phyloP scores from a whole-genome alignment of 1,140 invertebrate genomes.

The Drosophila ogumai region DNA sequence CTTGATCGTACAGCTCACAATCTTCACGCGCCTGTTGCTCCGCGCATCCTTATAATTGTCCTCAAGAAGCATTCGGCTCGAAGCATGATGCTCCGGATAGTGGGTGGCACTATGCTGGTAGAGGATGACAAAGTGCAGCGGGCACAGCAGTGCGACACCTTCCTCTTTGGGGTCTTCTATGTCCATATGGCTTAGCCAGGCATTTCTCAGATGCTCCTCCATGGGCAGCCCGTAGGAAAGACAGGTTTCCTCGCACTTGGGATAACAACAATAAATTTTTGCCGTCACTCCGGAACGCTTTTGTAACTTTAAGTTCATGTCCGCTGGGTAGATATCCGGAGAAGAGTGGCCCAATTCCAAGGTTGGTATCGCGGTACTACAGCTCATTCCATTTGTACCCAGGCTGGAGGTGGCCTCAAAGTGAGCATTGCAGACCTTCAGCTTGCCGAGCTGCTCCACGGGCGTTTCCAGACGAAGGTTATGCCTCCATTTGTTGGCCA shows the following conservation, averaged over 20 bases:
- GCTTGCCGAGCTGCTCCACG: constrained; percentile 18
- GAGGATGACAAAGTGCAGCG: constrained; percentile 55
- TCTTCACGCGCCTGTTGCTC: constrained; percentile 36
- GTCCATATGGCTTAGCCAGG: constrained; percentile 46
- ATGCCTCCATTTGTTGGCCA: constrained; percentile 63
- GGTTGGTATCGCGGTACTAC: constrained; percentile 55
- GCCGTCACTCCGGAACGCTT: not conserved
- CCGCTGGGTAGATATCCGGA: constrained; percentile 29
- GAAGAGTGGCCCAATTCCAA: constrained; percentile 61
- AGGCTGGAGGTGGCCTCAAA: constrained; percentile 53
- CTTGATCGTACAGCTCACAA: constrained; percentile 54
- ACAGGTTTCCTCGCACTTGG: constrained; percentile 46
- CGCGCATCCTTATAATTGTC: constrained; percentile 42
- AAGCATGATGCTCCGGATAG: constrained; percentile 35
- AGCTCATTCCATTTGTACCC: constrained; percentile 20
- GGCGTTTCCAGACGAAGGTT: constrained; percentile 48
- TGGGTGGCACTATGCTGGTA: constrained; percentile 50
- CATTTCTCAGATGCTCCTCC: constrained; percentile 16
- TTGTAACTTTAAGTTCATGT: constrained; percentile 3
- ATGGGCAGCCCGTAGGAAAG: constrained; percentile 37
- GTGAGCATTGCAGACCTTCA: constrained; percentile 55
- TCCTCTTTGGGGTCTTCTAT: constrained; percentile 9
- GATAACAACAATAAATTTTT: constrained; percentile 49
- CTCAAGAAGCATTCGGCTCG: constrained; percentile 19
- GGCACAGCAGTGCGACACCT: constrained; percentile 27